Percentiles rank a stretch among this genome's conserved stretches.
Conservation (phyloP, 2,888 invertebrate species). For the Lomographa bimaculata region DNA sequence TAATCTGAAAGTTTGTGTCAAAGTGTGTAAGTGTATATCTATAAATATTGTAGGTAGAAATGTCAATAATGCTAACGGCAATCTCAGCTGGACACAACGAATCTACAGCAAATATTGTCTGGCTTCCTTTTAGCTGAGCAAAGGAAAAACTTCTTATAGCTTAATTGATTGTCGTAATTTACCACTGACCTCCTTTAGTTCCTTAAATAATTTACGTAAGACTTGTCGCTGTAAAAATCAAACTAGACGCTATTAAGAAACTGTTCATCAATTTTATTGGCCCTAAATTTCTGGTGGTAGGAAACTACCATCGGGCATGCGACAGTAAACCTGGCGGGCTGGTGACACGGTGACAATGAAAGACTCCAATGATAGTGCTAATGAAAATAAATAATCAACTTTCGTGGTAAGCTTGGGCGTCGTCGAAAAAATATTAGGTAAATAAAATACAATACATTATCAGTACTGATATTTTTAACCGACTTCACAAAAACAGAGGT, state of each 20-base stretch:
- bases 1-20: too few species aligned
- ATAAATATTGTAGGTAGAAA: conserved; percentile 46
- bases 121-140: conserved; percentile 51
- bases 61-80: conserved; percentile 62
- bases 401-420: conserved; percentile 13
- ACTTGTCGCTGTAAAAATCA: conserved; percentile 43
- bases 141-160: conserved; percentile 56
- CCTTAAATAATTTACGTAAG: conserved; percentile 33
- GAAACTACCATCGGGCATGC: conserved; percentile 73
- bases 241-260: conserved; percentile 67
- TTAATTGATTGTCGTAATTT: conserved; percentile 54
- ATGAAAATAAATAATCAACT: conserved; percentile 48
- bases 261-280: conserved; percentile 78
- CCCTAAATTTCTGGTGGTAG: conserved; percentile 72
- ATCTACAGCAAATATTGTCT: conserved; percentile 64
- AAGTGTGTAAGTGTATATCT: too few species aligned
- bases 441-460: too few species aligned
- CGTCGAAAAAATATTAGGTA: conserved; percentile 4
- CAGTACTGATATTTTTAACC: too few species aligned
- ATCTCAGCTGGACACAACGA: conserved; percentile 56
- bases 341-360: conserved; percentile 71
- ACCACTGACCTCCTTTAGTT: conserved; percentile 35
- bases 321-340: conserved; percentile 65
- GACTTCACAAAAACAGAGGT: too few species aligned
- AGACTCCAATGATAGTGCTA: conserved; percentile 51